Percentiles rank a stretch among this genome's conserved stretches.
Conservation (phyloP, 1,140 invertebrate species). For the Carposina sasakii region DNA sequence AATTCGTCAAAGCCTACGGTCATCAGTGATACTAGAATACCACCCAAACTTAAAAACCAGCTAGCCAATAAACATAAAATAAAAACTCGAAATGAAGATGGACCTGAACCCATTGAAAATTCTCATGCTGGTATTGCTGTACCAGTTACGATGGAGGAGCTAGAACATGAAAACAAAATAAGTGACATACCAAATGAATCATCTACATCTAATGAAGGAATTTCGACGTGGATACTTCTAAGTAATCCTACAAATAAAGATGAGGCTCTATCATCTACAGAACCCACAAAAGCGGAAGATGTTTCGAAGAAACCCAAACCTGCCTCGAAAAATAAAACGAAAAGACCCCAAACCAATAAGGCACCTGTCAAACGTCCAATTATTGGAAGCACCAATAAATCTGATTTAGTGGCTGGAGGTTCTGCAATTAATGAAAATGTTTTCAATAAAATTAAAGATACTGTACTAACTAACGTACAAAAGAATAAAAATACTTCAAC, state of each 20-base stretch:
- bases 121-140: constrained; percentile 74
- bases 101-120: constrained; percentile 55
- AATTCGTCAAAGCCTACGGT: constrained; percentile 43
- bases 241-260: constrained; percentile 64
- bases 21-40: constrained; percentile 75
- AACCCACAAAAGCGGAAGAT: constrained; percentile 53
- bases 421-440: constrained; percentile 70
- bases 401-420: constrained; percentile 64
- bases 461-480: constrained; percentile 65
- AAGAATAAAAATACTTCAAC: constrained; percentile 60
- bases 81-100: constrained; percentile 58
- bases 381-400: constrained; percentile 67
- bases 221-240: constrained; percentile 84
- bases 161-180: constrained; percentile 64
- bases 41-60: constrained; percentile 75
- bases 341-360: constrained; percentile 47
- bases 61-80: constrained; percentile 59
- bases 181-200: constrained; percentile 64
- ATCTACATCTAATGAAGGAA: constrained; percentile 76
- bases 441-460: constrained; percentile 68
- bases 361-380: constrained; percentile 43
- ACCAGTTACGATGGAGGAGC: constrained; percentile 71
- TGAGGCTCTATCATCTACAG: constrained; percentile 41
- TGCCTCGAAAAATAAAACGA: constrained; percentile 51
- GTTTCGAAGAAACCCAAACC: constrained; percentile 53